Conservation (phyloP, 2,113 vertebrate genomes). For the Scophthalmus maximus region DNA sequence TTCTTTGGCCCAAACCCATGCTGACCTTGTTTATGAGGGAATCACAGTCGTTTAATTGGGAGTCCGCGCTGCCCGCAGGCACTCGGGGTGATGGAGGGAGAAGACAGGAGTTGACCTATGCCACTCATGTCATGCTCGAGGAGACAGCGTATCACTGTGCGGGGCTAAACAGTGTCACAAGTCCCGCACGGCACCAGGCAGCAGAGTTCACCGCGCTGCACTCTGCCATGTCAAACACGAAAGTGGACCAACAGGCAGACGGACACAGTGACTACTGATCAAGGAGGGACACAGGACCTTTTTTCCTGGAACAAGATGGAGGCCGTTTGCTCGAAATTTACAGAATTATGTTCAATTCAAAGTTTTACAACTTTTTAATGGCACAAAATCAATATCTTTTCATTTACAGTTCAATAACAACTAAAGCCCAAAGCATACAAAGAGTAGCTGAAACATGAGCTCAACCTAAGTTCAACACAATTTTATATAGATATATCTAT, state of each 20-base stretch:
- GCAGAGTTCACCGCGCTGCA: conserved; percentile 41
- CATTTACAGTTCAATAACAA: background rate
- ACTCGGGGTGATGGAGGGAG: conserved; percentile 42
- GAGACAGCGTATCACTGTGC: conserved; percentile 24
- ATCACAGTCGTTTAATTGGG: conserved; percentile 72
- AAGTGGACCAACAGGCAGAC: conserved; percentile 43
- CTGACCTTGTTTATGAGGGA: conserved; percentile 74
- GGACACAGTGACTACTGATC: conserved; percentile 13
- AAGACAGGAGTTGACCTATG: conserved; percentile 62
- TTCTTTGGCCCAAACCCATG: conserved; percentile 13
- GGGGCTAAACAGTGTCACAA: conserved; percentile 57
- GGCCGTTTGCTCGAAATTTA: conserved; percentile 2
- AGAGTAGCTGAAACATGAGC: no score
- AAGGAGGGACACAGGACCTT: conserved; percentile 28
- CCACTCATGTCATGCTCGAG: conserved; percentile 39
- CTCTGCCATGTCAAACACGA: conserved; percentile 53
- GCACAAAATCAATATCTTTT: background rate
- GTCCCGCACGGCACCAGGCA: conserved; percentile 40
- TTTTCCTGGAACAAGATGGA: background rate
- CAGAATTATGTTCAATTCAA: conserved; percentile 1
- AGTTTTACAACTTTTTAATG: conserved; percentile 1
- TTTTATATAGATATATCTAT: no score
- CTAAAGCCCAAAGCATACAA: no score
- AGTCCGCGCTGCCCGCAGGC: conserved; percentile 49
- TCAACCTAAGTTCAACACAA: no score